Conservation (phyloP, 2,888 invertebrate genomes). For the Malacosoma neustria region DNA sequence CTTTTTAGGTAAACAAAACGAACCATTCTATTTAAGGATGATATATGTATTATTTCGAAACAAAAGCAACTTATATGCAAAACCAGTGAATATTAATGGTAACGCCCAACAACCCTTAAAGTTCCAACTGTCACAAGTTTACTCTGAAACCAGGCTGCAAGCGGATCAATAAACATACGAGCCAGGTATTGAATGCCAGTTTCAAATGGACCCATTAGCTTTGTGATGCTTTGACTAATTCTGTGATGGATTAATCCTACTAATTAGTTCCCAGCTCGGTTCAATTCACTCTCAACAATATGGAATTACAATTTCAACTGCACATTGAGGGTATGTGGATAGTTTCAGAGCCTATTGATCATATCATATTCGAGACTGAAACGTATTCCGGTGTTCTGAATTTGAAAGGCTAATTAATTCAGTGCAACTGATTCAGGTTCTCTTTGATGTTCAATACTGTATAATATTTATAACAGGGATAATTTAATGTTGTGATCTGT, state of each 20-base stretch:
- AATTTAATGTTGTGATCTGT: too few species aligned
- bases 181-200: slow-evolving; percentile 11
- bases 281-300: slow-evolving; percentile 18
- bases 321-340: too few species aligned
- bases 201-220: slow-evolving; percentile 26
- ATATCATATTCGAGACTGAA: too few species aligned
- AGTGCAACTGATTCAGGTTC: too few species aligned
- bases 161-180: slow-evolving; percentile 2
- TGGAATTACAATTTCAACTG: slow-evolving; percentile 12
- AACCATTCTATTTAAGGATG: background rate
- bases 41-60: background rate
- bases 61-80: background rate
- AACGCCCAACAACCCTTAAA: background rate
- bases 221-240: slow-evolving; percentile 22
- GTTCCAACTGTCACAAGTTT: background rate
- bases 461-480: too few species aligned
- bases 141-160: background rate
- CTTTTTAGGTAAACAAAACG: too few species aligned
- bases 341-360: too few species aligned
- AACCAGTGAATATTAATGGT: background rate
- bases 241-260: slow-evolving; percentile 19
- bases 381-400: too few species aligned
- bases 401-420: too few species aligned
- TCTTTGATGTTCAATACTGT: too few species aligned
- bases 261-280: slow-evolving; percentile 27